A percentile compares a stretch with the other conserved stretches of the same genome.
Evolutionary conservation across 2,888 invertebrate species (phyloP).

Genomic region (Plagodis dolabraria): DNA sequence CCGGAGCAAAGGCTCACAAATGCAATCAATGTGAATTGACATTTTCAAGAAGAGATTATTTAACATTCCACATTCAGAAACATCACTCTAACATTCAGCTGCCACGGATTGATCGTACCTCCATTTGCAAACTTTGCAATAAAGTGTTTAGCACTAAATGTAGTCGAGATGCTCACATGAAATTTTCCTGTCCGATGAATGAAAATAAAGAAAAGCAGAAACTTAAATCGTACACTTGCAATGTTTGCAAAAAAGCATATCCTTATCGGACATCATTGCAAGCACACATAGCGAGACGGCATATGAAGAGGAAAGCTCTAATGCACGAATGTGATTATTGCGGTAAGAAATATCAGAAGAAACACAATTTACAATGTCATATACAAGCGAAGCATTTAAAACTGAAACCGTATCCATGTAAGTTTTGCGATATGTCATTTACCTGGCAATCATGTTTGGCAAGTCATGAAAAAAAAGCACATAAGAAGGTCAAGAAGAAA

Average conservation of each 20-base stretch:
- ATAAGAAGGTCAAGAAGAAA: neutral
- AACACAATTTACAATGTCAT: constrained; percentile 15
- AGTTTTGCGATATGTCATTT: constrained; percentile 2
- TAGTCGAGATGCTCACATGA: neutral
- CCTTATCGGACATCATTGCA: constrained; percentile 3
- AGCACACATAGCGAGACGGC: constrained; percentile 6
- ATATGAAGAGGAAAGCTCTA: neutral
- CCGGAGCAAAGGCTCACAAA: neutral
- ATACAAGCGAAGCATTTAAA: constrained; percentile 8
- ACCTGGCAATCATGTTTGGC: constrained; percentile 5
- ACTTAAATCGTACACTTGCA: constrained; percentile 2
- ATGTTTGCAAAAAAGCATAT: constrained; percentile 3
- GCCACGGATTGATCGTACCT: neutral
- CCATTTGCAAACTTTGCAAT: constrained; percentile 1
- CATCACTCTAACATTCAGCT: neutral
- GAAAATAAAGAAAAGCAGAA: neutral
- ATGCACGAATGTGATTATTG: constrained; percentile 5
- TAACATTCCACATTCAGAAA: neutral
- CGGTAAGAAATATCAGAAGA: constrained; percentile 12
- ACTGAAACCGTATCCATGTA: constrained; percentile 3
- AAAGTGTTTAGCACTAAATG: constrained; percentile 1
- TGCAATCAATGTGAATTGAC: neutral
- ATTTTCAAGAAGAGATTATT: constrained; percentile 5
- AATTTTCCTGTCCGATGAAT: constrained; percentile 7
- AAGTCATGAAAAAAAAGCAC: neutral